These are phyloP conservation scores for Mimachlamys varia DNA, from an alignment of 2,888 invertebrate genomes.

Conservation along the genomic window DNA sequence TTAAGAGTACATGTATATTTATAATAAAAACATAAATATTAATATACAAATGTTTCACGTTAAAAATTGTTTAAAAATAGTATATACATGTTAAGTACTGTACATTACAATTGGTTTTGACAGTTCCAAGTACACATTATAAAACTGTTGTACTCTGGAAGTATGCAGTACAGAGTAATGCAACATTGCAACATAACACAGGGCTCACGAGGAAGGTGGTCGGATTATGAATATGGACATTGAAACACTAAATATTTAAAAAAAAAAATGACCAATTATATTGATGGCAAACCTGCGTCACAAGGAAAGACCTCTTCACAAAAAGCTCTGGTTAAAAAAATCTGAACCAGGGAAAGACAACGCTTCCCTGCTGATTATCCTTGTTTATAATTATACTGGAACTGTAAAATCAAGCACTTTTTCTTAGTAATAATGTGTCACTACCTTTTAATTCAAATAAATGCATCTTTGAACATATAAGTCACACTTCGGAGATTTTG, in stretches of 20 bases:
- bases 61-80: conserved; percentile 19
- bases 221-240: background rate
- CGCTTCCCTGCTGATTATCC: background rate
- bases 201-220: background rate
- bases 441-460: background rate
- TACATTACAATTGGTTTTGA: background rate
- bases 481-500: background rate
- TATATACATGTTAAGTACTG: conserved; percentile 23
- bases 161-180: background rate
- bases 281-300: too few species aligned
- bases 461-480: too few species aligned
- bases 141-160: background rate
- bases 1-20: background rate
- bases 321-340: too few species aligned
- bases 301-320: too few species aligned
- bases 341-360: too few species aligned
- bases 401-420: background rate
- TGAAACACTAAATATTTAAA: background rate
- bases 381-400: background rate
- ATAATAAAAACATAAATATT: background rate
- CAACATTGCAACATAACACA: background rate
- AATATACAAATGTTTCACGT: conserved; percentile 8
- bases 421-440: background rate
- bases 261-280: background rate
- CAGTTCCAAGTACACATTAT: background rate